phyloP scores from a whole-genome alignment of 2,888 invertebrate species.

The Drosophila pseudotakahashii region DNA sequence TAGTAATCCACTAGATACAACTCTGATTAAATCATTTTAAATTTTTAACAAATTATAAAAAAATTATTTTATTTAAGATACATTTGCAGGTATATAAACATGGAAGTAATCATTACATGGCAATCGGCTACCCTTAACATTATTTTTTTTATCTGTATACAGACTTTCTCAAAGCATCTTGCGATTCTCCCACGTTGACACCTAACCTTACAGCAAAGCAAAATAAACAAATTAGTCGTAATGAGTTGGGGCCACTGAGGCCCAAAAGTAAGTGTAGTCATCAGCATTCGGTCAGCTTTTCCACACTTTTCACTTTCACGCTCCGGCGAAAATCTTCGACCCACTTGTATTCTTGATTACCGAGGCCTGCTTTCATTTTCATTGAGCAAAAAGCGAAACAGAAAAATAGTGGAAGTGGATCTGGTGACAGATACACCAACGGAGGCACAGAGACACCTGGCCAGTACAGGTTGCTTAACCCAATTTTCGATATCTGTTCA shows the following conservation, averaged over 20 bases:
- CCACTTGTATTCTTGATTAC: slow-evolving; percentile 40
- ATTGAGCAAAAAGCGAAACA: slow-evolving; percentile 62
- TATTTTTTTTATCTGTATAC: background rate
- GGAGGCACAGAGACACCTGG: slow-evolving; percentile 31
- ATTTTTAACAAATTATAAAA: no score
- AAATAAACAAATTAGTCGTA: slow-evolving; percentile 71
- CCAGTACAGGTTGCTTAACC: slow-evolving; percentile 63
- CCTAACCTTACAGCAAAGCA: slow-evolving; percentile 36
- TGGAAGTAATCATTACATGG: no score
- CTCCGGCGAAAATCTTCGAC: slow-evolving; percentile 46
- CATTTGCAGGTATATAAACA: no score
- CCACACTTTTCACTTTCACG: slow-evolving; percentile 58
- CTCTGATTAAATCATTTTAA: no score
- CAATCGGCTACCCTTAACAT: background rate
- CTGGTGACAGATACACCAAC: slow-evolving; percentile 41
- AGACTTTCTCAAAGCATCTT: slow-evolving; percentile 31
- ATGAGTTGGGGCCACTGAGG: slow-evolving; percentile 45
- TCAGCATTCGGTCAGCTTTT: slow-evolving; percentile 55
- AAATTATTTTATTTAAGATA: no score
- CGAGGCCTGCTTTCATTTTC: slow-evolving; percentile 74
- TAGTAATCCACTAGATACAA: no score
- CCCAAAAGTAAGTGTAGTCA: slow-evolving; percentile 24
- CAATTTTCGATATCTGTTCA: slow-evolving; percentile 68
- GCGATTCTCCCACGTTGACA: slow-evolving; percentile 58
- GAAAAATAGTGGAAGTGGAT: slow-evolving; percentile 39